Evolutionary conservation across 2,888 invertebrate species (phyloP), one percentile per base, ranked within the genome.

Genomic region (Brachynemurus nebulosus): DNA sequence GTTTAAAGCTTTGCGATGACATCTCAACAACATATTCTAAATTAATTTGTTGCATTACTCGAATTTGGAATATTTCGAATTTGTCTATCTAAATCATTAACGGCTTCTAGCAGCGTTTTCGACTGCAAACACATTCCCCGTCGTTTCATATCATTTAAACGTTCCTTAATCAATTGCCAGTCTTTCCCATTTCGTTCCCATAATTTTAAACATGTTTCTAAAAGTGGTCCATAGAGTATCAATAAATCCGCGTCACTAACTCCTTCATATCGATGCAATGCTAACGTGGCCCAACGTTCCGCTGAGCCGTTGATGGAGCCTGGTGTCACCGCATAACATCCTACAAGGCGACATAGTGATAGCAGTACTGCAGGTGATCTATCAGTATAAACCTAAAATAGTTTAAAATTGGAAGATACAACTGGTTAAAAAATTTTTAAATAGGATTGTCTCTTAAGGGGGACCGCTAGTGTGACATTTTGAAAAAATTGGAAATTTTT

Each of bases 181-280:
- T 81, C 77, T 50, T 71, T 68, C 7, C 77, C 78, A 21, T 74
- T 63, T 48, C 74, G 71, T 61, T 53, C 74, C 76, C 78, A 80
- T 53, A 82, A 69, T 54, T 73, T 74, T 35, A 76, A 71, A 54
- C 80, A 80, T 4, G 78, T 70, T 53, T 80, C 74, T 45, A 83
- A 53, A 38, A 83, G 61, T 2, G 83, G 83, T 53, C 79, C 66
- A 55, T 83, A 83, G 27, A 82, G 68, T 36, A 74, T 68, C 42
- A 83, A 61, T 33, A 82, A 60, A 55, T 83, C 82, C 11, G 74
- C 73, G 59, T 83, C 83, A 55, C 79, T 77, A 50, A 83, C 75
- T 2, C 74, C 78, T 50, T 83, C 79, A 52, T 76, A 83, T 41
- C 83, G 69, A 53, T 72, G 71, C n/a, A 83, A 59, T 0, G 81